Percentiles rank a stretch among this genome's conserved stretches.
Conservation (phyloP, 1,140 invertebrate species). For the Drosophila arawakana region DNA sequence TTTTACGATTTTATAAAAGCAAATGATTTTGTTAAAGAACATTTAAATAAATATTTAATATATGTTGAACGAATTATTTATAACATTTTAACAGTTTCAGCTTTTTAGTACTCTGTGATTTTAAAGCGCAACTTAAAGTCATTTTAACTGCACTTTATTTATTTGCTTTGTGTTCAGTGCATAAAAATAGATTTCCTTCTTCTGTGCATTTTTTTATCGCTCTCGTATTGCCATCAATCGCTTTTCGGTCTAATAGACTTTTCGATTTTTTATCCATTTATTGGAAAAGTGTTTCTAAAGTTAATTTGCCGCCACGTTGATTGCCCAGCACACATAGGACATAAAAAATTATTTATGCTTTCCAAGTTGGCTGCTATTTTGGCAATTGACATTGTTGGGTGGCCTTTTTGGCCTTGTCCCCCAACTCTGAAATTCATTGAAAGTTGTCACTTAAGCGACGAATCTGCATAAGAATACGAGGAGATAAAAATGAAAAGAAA, state of each 20-base stretch:
- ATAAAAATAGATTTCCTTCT: neutral
- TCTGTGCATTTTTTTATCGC: conserved; percentile 19
- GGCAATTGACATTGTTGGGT: neutral
- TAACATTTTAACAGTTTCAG: no score
- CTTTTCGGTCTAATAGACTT: conserved; percentile 47
- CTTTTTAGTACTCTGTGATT: no score
- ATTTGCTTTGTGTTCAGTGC: neutral
- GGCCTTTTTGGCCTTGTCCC: no score
- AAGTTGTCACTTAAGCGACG: conserved; percentile 31
- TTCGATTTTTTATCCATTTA: conserved; percentile 23
- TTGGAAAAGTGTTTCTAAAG: conserved; percentile 37
- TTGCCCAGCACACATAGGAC: conserved; percentile 29
- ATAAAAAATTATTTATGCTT: conserved; percentile 57
- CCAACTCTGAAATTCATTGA: neutral
- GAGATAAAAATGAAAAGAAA: conserved; percentile 21
- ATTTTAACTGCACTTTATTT: no score
- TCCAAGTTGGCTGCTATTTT: conserved; percentile 36
- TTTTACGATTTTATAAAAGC: no score
- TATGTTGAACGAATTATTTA: no score
- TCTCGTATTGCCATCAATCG: conserved; percentile 38
- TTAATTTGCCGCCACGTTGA: conserved; percentile 54
- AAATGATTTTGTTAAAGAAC: no score
- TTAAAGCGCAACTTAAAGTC: no score
- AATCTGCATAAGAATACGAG: conserved; percentile 45
- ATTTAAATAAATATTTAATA: no score